Percentiles rank a stretch among this genome's conserved stretches.
Evolutionary conservation across 2,113 vertebrate species (phyloP).

Genomic region (Phycodurus eques): DNA sequence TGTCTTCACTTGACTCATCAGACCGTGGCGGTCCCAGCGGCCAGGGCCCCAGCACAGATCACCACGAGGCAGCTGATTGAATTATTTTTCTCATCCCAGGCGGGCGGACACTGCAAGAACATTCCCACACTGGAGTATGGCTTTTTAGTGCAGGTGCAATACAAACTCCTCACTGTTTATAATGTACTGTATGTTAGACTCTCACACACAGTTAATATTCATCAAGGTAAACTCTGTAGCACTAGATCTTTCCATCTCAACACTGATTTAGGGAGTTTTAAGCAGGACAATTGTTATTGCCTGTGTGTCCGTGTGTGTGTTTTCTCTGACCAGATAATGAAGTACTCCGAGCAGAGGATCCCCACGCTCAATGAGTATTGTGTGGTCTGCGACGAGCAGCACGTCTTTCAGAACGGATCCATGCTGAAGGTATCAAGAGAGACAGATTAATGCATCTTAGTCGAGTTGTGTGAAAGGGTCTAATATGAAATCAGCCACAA

Average conservation of each 20-base stretch:
- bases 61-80: slow-evolving; percentile 85
- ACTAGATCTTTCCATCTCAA: slow-evolving; percentile 1
- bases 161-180: not conserved
- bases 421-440: slow-evolving; percentile 90
- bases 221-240: not conserved
- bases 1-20: slow-evolving; percentile 82
- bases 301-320: slow-evolving; percentile 19
- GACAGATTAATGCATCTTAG: not conserved
- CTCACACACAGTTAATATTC: not conserved
- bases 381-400: slow-evolving; percentile 97
- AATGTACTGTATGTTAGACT: not conserved
- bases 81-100: slow-evolving; percentile 83
- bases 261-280: slow-evolving; percentile 15
- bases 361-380: slow-evolving; percentile 98
- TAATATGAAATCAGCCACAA: not conserved
- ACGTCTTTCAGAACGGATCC: slow-evolving; percentile 98
- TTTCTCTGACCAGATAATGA: slow-evolving; percentile 86
- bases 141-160: slow-evolving; percentile 92
- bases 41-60: slow-evolving; percentile 83
- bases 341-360: slow-evolving; percentile 97
- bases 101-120: slow-evolving; percentile 97
- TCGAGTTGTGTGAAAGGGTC: not conserved
- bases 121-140: slow-evolving; percentile 97
- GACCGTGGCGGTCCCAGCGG: slow-evolving; percentile 80
- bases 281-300: slow-evolving; percentile 18